These are phyloP conservation scores for Esox lucius DNA, from an alignment of 2,797 vertebrate species.

Conservation along the genomic window DNA sequence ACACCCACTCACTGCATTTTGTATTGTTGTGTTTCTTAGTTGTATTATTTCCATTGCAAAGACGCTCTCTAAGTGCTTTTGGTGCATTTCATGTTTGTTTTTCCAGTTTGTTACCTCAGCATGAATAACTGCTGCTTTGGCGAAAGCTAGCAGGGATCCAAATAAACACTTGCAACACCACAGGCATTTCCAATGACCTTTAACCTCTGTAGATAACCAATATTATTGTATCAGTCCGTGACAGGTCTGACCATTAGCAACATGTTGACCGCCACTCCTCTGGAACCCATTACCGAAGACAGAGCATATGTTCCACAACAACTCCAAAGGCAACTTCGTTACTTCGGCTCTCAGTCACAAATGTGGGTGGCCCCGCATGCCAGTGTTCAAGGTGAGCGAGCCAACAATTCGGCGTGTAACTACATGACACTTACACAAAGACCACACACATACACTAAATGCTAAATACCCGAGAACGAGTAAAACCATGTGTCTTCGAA, in stretches of 20 bases:
- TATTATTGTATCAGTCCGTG: neutral
- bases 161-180: neutral
- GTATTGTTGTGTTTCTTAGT: too few relatives aligned
- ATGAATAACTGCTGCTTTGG: too few relatives aligned
- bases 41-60: too few relatives aligned
- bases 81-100: too few relatives aligned
- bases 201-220: neutral
- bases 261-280: neutral
- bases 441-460: neutral
- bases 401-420: neutral
- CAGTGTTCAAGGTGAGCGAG: neutral
- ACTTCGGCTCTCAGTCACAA: neutral
- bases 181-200: neutral
- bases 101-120: too few relatives aligned
- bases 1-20: too few relatives aligned
- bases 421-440: neutral
- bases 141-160: too few relatives aligned
- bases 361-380: neutral
- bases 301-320: neutral
- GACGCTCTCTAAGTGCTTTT: too few relatives aligned
- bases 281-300: neutral
- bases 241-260: neutral
- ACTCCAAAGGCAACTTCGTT: neutral
- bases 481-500: neutral
- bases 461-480: neutral